Conservation (phyloP, 2,797 vertebrate genomes). For the Eulemur mongoz region DNA sequence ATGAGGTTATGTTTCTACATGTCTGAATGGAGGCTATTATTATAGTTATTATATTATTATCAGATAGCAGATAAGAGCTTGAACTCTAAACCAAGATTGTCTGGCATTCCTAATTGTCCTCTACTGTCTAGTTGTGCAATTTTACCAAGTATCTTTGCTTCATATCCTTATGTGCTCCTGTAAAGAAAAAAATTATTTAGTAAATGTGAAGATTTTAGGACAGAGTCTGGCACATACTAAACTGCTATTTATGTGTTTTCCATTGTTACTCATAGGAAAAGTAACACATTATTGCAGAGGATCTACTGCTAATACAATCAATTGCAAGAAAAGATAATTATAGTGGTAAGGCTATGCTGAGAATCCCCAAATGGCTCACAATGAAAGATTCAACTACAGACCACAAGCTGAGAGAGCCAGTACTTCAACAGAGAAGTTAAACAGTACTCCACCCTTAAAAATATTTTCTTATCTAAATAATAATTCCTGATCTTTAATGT, state of each 20-base stretch:
- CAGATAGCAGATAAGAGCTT: neutral
- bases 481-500: neutral
- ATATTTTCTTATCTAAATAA: neutral
- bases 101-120: neutral
- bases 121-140: neutral
- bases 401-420: neutral
- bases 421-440: neutral
- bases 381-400: conserved; percentile 25
- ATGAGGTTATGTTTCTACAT: neutral
- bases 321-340: conserved; percentile 25
- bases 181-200: conserved; percentile 37
- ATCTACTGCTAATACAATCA: neutral
- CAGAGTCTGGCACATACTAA: neutral
- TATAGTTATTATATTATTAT: neutral
- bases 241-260: conserved; percentile 2
- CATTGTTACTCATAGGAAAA: neutral
- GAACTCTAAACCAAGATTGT: neutral
- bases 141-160: neutral
- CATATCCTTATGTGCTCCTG: neutral
- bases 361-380: neutral
- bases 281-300: neutral
- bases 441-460: neutral
- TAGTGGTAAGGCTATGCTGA: neutral
- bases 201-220: conserved; percentile 3
- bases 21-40: neutral